phyloP scores from a whole-genome alignment of 1,140 invertebrate genomes.

The Drosophila setifemur region DNA sequence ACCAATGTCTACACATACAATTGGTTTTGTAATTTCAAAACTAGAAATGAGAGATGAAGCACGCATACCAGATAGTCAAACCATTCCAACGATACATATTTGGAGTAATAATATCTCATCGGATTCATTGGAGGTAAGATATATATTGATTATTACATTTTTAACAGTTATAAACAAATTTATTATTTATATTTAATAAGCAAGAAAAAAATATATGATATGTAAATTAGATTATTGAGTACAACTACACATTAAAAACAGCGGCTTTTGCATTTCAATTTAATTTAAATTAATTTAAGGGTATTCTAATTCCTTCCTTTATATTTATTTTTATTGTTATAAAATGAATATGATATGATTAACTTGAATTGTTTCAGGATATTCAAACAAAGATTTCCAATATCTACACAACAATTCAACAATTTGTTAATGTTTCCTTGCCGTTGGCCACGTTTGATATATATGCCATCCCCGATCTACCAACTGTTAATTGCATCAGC shows the following conservation, averaged over 20 bases:
- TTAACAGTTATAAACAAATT: too few species aligned
- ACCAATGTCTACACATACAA: not conserved
- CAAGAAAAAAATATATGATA: too few species aligned
- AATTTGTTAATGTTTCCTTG: constrained; percentile 84
- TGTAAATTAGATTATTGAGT: too few species aligned
- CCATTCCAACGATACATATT: not conserved
- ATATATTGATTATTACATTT: too few species aligned
- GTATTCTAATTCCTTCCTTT: too few species aligned
- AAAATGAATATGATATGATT: too few species aligned
- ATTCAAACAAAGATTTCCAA: not conserved
- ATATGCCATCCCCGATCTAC: constrained; percentile 92
- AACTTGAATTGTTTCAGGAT: not conserved
- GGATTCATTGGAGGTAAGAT: not conserved
- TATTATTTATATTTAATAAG: too few species aligned
- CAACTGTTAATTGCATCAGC: constrained; percentile 87
- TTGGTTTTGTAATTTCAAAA: not conserved
- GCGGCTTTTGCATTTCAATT: too few species aligned
- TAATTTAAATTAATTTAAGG: too few species aligned
- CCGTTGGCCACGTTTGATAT: constrained; percentile 90
- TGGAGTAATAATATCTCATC: not conserved
- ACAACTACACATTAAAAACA: too few species aligned
- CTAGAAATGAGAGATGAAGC: not conserved
- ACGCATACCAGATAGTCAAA: not conserved
- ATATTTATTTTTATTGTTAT: too few species aligned
- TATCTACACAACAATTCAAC: not conserved